Percentiles rank a stretch among this genome's conserved stretches.
Evolutionary conservation across 1,140 invertebrate genomes (phyloP).

Genomic region (Orussus abietinus): DNA sequence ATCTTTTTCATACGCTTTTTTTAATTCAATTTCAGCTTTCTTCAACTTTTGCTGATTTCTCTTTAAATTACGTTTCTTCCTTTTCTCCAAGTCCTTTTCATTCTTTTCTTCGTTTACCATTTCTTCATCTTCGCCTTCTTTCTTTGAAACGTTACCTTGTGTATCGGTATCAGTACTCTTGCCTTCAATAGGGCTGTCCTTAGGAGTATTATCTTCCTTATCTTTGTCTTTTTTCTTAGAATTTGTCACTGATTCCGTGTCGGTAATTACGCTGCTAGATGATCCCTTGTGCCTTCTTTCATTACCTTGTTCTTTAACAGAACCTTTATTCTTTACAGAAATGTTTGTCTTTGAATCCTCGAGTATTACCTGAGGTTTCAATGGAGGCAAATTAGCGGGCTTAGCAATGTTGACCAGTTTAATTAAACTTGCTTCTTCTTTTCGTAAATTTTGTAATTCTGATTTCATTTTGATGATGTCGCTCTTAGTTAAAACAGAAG

Average conservation of each 20-base stretch:
- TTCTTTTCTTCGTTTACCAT: constrained; percentile 23
- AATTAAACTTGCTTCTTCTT: constrained; percentile 65
- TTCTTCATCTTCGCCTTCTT: no score
- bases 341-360: constrained; percentile 8
- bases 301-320: constrained; percentile 21
- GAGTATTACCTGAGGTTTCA: constrained; percentile 32
- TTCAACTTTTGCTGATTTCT: constrained; percentile 40
- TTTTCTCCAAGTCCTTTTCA: constrained; percentile 15
- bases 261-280: constrained; percentile 1
- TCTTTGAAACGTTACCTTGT: no score
- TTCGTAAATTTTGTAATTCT: constrained; percentile 65
- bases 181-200: background rate
- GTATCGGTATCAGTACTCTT: no score
- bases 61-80: constrained; percentile 20
- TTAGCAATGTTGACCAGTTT: constrained; percentile 75
- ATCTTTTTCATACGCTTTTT: constrained; percentile 51
- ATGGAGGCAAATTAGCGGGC: constrained; percentile 64
- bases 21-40: constrained; percentile 45
- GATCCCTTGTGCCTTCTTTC: background rate
- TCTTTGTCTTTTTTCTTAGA: constrained; percentile 15
- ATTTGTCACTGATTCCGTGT: constrained; percentile 1
- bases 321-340: no score
- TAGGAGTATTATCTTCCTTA: constrained; percentile 8
- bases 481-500: constrained; percentile 45
- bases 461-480: constrained; percentile 42